phyloP scores from a whole-genome alignment of 2,113 vertebrate genomes.

The Dendrocopos noguchii region DNA sequence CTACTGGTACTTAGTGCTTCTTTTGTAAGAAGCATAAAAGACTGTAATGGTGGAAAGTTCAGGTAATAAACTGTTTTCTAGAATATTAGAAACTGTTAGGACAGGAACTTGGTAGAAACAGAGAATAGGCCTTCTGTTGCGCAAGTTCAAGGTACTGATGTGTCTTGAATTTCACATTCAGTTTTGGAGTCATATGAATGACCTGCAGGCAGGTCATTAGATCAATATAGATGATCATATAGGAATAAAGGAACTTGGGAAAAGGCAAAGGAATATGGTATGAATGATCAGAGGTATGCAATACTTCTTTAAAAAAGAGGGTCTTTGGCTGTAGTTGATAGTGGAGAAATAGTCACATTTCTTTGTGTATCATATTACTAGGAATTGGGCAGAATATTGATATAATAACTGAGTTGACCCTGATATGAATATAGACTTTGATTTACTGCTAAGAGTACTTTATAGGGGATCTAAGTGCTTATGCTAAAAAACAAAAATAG shows the following conservation, averaged over 20 bases:
- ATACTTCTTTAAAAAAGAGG: neutral
- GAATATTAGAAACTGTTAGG: neutral
- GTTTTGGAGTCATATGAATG: neutral
- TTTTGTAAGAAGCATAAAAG: neutral
- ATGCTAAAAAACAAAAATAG: neutral
- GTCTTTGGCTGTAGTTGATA: neutral
- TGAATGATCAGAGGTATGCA: neutral
- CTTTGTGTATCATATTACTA: neutral
- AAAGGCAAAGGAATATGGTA: neutral
- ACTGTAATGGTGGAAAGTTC: neutral
- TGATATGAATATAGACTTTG: neutral
- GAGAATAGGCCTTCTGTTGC: neutral
- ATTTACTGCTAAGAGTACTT: neutral
- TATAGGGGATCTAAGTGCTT: neutral
- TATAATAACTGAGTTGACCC: neutral
- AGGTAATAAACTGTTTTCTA: neutral
- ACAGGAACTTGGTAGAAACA: neutral
- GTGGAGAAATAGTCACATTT: neutral
- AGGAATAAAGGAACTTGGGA: neutral
- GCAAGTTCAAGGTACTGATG: neutral
- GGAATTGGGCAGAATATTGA: neutral
- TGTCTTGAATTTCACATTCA: neutral
- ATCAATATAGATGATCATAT: neutral
- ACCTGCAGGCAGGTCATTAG: neutral
- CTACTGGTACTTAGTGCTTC: neutral